Evolutionary conservation across 2,888 invertebrate species (phyloP).

Genomic region (Lydus trimaculatus): DNA sequence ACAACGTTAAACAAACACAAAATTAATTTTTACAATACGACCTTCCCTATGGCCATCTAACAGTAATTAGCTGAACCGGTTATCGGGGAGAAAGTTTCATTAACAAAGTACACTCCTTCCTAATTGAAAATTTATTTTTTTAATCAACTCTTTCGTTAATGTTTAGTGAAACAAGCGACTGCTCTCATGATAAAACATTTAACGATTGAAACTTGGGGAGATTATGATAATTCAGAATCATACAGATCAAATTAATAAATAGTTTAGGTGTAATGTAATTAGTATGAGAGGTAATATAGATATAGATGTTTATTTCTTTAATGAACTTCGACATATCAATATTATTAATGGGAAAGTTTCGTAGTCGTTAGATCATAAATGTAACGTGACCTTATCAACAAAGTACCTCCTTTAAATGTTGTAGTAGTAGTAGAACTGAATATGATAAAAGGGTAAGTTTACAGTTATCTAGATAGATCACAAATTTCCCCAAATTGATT

Average conservation of each 20-base stretch:
- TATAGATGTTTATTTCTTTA: slow-evolving; percentile 29
- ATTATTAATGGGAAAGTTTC: slow-evolving; percentile 34
- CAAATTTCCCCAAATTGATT: not conserved
- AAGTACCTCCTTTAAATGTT: slow-evolving; percentile 28
- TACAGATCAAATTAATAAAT: too few relatives aligned
- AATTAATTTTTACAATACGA: slow-evolving; percentile 39
- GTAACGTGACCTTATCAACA: slow-evolving; percentile 33
- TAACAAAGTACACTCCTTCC: slow-evolving; percentile 53
- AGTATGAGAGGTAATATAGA: too few relatives aligned
- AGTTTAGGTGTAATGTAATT: too few relatives aligned
- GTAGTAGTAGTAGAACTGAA: slow-evolving; percentile 10
- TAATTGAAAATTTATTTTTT: slow-evolving; percentile 55
- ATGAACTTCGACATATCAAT: slow-evolving; percentile 33
- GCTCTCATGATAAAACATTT: not conserved
- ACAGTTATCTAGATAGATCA: not conserved
- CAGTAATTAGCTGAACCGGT: slow-evolving; percentile 49
- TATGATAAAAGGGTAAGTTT: not conserved
- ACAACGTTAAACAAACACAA: slow-evolving; percentile 40
- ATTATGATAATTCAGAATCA: too few relatives aligned
- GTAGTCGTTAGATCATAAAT: slow-evolving; percentile 28
- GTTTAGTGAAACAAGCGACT: slow-evolving; percentile 8
- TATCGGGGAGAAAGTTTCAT: slow-evolving; percentile 50
- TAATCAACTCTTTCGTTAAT: slow-evolving; percentile 49
- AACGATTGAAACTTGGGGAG: too few relatives aligned
- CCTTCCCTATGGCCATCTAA: slow-evolving; percentile 44